A percentile compares a stretch with the other conserved stretches of the same genome.
phyloP scores from a whole-genome alignment of 2,888 invertebrate species.

The Amiota mariae region DNA sequence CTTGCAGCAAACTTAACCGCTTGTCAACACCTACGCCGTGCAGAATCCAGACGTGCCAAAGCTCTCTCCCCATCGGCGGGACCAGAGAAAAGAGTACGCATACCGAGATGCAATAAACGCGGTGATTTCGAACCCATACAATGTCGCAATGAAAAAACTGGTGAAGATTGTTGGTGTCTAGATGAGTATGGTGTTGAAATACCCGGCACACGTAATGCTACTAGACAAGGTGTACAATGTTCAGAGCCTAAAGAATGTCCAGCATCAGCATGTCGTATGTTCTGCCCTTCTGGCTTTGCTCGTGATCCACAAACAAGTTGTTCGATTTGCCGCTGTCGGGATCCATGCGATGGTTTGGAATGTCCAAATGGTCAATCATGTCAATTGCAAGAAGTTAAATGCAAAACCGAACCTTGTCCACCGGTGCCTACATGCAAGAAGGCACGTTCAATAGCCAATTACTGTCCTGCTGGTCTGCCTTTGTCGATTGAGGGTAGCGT shows the following conservation, averaged over 20 bases:
- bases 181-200: constrained; percentile 85
- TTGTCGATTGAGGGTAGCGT: constrained; percentile 82
- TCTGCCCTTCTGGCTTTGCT: constrained; percentile 88
- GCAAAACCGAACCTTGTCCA: constrained; percentile 86
- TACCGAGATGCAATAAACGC: constrained; percentile 82
- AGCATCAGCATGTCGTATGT: constrained; percentile 88
- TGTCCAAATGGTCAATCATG: constrained; percentile 86
- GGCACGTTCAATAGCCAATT: constrained; percentile 83
- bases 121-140: constrained; percentile 86
- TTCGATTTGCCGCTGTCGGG: constrained; percentile 85
- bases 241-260: constrained; percentile 80
- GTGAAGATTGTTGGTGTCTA: constrained; percentile 87
- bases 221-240: constrained; percentile 61
- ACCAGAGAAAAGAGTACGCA: constrained; percentile 73
- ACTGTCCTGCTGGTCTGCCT: constrained; percentile 85
- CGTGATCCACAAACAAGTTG: constrained; percentile 81
- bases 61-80: constrained; percentile 69
- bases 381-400: constrained; percentile 85
- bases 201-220: constrained; percentile 79
- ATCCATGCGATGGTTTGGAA: constrained; percentile 84
- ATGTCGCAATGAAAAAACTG: constrained; percentile 80
- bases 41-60: constrained; percentile 78
- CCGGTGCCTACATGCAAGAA: constrained; percentile 89
- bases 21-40: constrained; percentile 80
- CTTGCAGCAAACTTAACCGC: constrained; percentile 74